These are phyloP conservation scores for Danaus melanippus DNA, from an alignment of 1,140 invertebrate genomes.

Conservation along the genomic window DNA sequence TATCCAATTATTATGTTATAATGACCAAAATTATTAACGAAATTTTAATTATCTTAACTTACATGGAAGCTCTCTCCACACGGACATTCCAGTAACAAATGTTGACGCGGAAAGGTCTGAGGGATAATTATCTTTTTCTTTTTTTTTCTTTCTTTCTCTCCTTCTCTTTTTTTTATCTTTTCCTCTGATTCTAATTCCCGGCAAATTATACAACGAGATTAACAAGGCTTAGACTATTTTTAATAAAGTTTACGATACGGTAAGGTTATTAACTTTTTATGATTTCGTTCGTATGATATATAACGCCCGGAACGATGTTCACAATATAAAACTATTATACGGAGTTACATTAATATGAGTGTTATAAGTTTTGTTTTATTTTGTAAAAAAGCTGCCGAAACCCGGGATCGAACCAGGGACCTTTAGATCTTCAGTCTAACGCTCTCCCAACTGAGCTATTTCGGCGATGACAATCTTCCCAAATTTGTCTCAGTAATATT, in stretches of 20 bases:
- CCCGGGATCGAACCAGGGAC: conserved; percentile 9
- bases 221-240: conserved; percentile 2
- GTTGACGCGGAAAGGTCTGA: conserved; percentile 38
- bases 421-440: conserved; percentile 14
- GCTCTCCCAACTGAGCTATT: conserved; percentile 14
- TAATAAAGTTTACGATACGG: too few species aligned
- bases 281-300: too few species aligned
- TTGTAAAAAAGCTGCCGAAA: neutral
- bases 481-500: too few species aligned
- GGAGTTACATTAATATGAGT: neutral
- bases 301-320: too few species aligned
- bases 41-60: neutral
- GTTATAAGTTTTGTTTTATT: neutral
- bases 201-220: conserved; percentile 17
- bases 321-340: neutral
- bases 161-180: too few species aligned
- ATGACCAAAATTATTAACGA: too few species aligned
- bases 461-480: neutral
- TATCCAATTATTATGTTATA: too few species aligned
- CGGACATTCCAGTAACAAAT: conserved; percentile 31
- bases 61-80: conserved; percentile 19
- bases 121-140: conserved; percentile 38
- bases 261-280: too few species aligned
- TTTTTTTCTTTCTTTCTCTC: conserved; percentile 6
- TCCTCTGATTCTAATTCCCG: conserved; percentile 18